phyloP scores from a whole-genome alignment of 2,797 vertebrate genomes.

The Lates japonicus region DNA sequence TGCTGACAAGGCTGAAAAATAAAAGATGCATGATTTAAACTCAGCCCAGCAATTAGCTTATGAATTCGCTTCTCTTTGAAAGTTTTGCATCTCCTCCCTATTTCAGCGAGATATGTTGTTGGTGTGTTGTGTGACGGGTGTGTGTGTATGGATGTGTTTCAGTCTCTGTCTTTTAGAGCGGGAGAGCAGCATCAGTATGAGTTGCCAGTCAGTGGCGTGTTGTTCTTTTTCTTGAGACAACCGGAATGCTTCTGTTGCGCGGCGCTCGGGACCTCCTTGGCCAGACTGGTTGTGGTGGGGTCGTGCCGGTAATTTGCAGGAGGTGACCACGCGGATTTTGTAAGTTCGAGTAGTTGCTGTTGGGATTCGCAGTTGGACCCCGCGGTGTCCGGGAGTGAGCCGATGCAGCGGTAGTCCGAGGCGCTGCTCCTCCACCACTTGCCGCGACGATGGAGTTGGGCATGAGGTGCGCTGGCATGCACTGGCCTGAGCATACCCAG shows the following conservation, averaged over 20 bases:
- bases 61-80: slow-evolving; percentile 61
- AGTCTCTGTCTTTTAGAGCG: slow-evolving; percentile 63
- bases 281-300: slow-evolving; percentile 95
- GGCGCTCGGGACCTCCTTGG: slow-evolving; percentile 89
- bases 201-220: slow-evolving; percentile 88
- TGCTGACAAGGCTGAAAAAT: slow-evolving; percentile 53
- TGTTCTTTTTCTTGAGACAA: slow-evolving; percentile 86
- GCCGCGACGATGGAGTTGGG: slow-evolving; percentile 94
- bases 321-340: slow-evolving; percentile 93
- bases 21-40: slow-evolving; percentile 48
- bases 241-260: slow-evolving; percentile 89
- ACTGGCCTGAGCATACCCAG: slow-evolving; percentile 95
- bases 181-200: slow-evolving; percentile 87
- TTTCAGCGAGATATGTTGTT: slow-evolving; percentile 59
- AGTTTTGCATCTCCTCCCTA: slow-evolving; percentile 54
- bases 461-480: slow-evolving; percentile 92
- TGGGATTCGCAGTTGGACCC: slow-evolving; percentile 91
- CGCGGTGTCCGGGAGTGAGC: slow-evolving; percentile 91
- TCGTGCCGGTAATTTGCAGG: slow-evolving; percentile 98
- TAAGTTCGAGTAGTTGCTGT: slow-evolving; percentile 90
- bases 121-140: slow-evolving; percentile 54
- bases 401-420: slow-evolving; percentile 93
- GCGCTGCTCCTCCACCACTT: slow-evolving; percentile 94
- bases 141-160: slow-evolving; percentile 50
- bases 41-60: slow-evolving; percentile 76